Base-by-base conservation (phyloP, 1,140 invertebrate genomes). In the Zaprionus camerounensis region DNA sequence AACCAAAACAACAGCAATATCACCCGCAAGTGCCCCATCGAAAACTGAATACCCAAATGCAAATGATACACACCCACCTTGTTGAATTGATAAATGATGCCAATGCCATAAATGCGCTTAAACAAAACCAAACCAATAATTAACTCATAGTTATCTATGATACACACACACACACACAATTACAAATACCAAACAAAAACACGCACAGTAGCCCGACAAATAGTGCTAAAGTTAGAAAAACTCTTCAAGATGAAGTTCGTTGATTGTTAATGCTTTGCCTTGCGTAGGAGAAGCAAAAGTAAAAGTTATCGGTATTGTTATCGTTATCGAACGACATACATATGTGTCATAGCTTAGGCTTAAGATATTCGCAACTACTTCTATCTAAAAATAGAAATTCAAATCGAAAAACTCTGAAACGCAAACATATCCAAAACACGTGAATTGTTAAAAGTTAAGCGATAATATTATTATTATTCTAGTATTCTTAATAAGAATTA, bases 401-500 rank as follows among this genome's bases (percentile, higher is more conserved):
- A 53, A 72, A 65, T 53, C 41, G 31, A 65, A 65, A 55, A 63
- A 34, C 34, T 38, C 34, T 34, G 51, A 71, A 88, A 84, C 86
- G 51, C 41, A 86, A 81, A 82, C 82, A 88, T 88, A 91, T 91
- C 85, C 76, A 22, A 20, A 68, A 69, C 17, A 59, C 44, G 80
- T 68, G 65, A 80, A 91, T 86, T 88, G 86, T 86, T 88, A 82
- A 53, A 57, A 65, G 22, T 72, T 78, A 90, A 87, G 84, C 55
- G 65, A 58, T 63, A 66, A 74, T 69, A 76, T 59, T 56, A 61
- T 62, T 24, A 61, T 24, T 51, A 69, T 64, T 26, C 44, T 69
- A 69, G 57, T 67, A 22, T 28, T 56, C 41, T 62, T 17, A 58
- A 51, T 51, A 46, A 59, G 34, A 67, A 58, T 34, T 69, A 12